Percentiles rank a stretch among this genome's conserved stretches.
These are phyloP conservation scores for Myopa testacea DNA, from an alignment of 2,888 invertebrate genomes.

Conservation along the genomic window DNA sequence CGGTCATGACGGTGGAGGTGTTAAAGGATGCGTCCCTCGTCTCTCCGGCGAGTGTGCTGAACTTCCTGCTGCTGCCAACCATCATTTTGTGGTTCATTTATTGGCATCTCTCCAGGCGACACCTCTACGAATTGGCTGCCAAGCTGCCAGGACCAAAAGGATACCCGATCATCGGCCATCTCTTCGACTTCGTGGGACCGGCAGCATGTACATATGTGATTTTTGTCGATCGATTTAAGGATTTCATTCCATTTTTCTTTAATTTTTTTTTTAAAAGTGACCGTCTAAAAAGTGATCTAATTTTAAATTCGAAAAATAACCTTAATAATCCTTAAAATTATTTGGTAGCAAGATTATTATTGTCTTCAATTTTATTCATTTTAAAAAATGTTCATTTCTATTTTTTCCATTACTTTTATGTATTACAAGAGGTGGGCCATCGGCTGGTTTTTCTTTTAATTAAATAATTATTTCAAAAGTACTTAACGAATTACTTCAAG, in stretches of 20 bases:
- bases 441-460: too few relatives aligned
- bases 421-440: too few relatives aligned
- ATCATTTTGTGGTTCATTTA: constrained; percentile 79
- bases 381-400: too few relatives aligned
- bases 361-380: too few relatives aligned
- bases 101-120: constrained; percentile 80
- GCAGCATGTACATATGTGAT: constrained; percentile 73
- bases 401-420: too few relatives aligned
- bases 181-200: constrained; percentile 79
- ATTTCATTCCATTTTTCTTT: background rate
- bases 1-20: constrained; percentile 60
- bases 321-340: too few relatives aligned
- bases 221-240: background rate
- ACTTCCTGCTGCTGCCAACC: constrained; percentile 79
- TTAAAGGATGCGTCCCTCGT: constrained; percentile 64
- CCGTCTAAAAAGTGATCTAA: too few relatives aligned
- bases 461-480: too few relatives aligned
- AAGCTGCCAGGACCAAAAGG: constrained; percentile 81
- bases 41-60: constrained; percentile 77
- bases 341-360: too few relatives aligned
- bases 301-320: too few relatives aligned
- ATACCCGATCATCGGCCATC: constrained; percentile 80
- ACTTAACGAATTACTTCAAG: too few relatives aligned
- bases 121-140: constrained; percentile 77
- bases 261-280: background rate